These are phyloP conservation scores for Eulimnadia texana DNA, from an alignment of 1,140 invertebrate genomes.

Conservation along the genomic window DNA sequence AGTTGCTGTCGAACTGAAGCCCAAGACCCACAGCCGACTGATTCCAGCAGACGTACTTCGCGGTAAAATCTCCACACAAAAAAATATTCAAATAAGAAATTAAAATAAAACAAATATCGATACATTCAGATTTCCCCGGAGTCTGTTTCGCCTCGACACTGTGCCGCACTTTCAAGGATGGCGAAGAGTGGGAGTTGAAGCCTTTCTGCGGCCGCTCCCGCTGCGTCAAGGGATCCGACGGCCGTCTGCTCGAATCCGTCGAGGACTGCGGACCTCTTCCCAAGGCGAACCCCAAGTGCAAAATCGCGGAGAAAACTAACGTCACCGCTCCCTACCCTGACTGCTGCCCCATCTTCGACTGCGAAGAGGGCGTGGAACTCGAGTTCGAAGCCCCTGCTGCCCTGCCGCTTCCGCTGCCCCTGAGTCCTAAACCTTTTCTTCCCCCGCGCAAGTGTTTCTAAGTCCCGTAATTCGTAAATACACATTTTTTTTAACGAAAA, in stretches of 20 bases:
- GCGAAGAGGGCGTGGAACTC: conserved; percentile 62
- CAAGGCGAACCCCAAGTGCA: conserved; percentile 70
- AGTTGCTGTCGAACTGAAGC: neutral
- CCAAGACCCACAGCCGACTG: conserved; percentile 38
- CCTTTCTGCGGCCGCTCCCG: conserved; percentile 77
- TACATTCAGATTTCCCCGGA: conserved; percentile 70
- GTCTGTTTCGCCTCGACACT: conserved; percentile 78
- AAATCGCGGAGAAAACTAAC: conserved; percentile 57
- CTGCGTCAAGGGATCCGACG: conserved; percentile 39
- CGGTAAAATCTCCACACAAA: too few species aligned
- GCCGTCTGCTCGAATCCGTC: conserved; percentile 53
- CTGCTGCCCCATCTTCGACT: conserved; percentile 70
- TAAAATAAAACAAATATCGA: too few species aligned
- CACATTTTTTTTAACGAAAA: too few species aligned
- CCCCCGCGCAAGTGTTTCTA: too few species aligned
- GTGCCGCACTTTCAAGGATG: conserved; percentile 67
- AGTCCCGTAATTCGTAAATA: too few species aligned
- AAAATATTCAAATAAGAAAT: too few species aligned
- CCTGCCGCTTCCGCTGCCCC: too few species aligned
- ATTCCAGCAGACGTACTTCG: conserved; percentile 73
- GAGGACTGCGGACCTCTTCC: conserved; percentile 76
- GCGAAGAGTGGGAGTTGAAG: conserved; percentile 62
- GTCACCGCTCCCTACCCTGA: conserved; percentile 52
- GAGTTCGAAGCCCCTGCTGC: conserved; percentile 35
- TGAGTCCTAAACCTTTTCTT: too few species aligned